Percentiles rank a stretch among this genome's conserved stretches.
phyloP scores from a whole-genome alignment of 2,113 vertebrate genomes.

The Mesembrinibis cayennensis region DNA sequence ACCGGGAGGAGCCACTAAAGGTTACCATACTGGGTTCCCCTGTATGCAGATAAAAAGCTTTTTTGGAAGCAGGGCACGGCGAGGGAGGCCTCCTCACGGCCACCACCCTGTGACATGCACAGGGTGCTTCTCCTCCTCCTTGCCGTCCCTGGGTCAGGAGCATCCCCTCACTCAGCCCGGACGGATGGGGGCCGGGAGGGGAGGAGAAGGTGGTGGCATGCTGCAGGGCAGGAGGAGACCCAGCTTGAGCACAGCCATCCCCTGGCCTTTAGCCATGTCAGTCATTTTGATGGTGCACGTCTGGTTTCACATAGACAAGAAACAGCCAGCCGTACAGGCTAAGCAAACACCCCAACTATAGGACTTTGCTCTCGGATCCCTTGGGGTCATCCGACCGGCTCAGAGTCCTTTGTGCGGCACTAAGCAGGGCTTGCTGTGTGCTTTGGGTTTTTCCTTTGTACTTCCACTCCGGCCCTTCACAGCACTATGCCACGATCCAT shows the following conservation, averaged over 20 bases:
- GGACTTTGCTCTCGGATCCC: constrained; percentile 1
- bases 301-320: neutral
- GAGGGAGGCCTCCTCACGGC: neutral
- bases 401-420: constrained; percentile 13
- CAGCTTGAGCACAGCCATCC: neutral
- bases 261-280: neutral
- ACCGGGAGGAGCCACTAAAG: neutral
- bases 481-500: neutral
- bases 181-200: neutral
- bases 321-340: neutral
- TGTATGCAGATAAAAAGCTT: neutral
- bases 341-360: neutral
- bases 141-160: neutral
- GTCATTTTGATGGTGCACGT: neutral
- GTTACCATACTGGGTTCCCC: neutral
- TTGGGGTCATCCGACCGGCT: neutral
- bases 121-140: neutral
- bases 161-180: accelerated
- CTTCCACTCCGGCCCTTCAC: neutral
- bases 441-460: neutral
- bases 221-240: neutral
- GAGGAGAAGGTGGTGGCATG: neutral
- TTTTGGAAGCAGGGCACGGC: neutral
- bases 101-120: neutral
- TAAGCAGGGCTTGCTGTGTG: neutral